Evolutionary conservation across 2,113 vertebrate species (phyloP).

Genomic region (Embiotoca jacksoni): DNA sequence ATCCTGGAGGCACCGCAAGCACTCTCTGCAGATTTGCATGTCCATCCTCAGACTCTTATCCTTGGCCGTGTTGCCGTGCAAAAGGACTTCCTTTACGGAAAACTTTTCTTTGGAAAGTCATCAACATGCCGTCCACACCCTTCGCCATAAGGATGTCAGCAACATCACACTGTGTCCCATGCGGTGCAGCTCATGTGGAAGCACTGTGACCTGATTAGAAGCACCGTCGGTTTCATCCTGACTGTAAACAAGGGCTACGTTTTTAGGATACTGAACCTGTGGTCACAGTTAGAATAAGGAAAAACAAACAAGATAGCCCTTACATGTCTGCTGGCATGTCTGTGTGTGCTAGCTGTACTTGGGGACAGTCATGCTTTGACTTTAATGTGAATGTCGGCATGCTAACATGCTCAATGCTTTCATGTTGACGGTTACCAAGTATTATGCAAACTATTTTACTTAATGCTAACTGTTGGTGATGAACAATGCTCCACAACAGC

Average conservation of each 20-base stretch:
- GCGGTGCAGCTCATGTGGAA: conserved; percentile 29
- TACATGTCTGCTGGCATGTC: neutral
- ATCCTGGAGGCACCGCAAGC: conserved; percentile 41
- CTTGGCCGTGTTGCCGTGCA: conserved; percentile 38
- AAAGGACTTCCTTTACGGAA: conserved; percentile 69
- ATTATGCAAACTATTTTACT: too few relatives aligned
- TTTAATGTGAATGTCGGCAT: too few relatives aligned
- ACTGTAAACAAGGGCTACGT: neutral
- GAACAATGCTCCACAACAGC: too few relatives aligned
- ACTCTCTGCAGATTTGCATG: conserved; percentile 60
- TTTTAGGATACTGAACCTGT: neutral
- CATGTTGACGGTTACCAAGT: too few relatives aligned
- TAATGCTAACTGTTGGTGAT: too few relatives aligned
- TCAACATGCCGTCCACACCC: conserved; percentile 61
- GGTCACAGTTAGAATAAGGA: neutral
- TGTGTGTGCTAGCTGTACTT: too few relatives aligned
- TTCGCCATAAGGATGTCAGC: conserved; percentile 54
- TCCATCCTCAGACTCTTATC: conserved; percentile 49
- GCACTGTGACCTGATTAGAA: conserved; percentile 24
- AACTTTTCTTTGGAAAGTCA: conserved; percentile 57
- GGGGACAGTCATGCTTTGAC: too few relatives aligned
- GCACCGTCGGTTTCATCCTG: neutral
- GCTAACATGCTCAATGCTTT: too few relatives aligned
- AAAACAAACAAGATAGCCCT: too few relatives aligned
- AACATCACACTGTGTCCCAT: conserved; percentile 35